Percentiles rank a stretch among this genome's conserved stretches.
Evolutionary conservation across 1,140 invertebrate genomes (phyloP).

Genomic region (Aethina tumida): DNA sequence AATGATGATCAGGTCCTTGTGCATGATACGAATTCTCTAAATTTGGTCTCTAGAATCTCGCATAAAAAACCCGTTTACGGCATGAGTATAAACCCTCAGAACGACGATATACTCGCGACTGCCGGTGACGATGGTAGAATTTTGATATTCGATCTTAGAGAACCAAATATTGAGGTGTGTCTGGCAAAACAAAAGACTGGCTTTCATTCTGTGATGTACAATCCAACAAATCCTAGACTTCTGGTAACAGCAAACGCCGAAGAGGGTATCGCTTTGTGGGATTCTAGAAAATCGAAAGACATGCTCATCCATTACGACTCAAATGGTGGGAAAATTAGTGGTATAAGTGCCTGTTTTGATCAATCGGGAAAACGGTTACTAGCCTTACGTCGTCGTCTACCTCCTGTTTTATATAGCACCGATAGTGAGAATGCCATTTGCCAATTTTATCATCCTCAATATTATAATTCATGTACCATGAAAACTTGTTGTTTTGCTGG

Average conservation of each 20-base stretch:
- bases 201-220: constrained; percentile 87
- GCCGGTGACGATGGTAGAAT: constrained; percentile 86
- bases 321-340: constrained; percentile 58
- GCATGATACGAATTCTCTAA: constrained; percentile 65
- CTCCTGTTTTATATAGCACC: constrained; percentile 72
- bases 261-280: constrained; percentile 82
- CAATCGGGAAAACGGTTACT: constrained; percentile 65
- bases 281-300: constrained; percentile 69
- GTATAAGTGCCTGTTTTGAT: constrained; percentile 88
- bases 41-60: constrained; percentile 63
- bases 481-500: constrained; percentile 95
- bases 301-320: constrained; percentile 61
- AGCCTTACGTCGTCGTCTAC: constrained; percentile 71
- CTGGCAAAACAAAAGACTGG: constrained; percentile 58
- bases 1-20: constrained; percentile 90
- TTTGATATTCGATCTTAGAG: constrained; percentile 74
- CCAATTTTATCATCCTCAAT: constrained; percentile 84
- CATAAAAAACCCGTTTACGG: constrained; percentile 87
- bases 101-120: constrained; percentile 73
- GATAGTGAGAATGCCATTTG: constrained; percentile 56
- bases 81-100: constrained; percentile 73
- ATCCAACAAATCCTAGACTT: constrained; percentile 70
- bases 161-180: constrained; percentile 45
- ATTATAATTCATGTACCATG: constrained; percentile 95
- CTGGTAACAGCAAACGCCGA: constrained; percentile 82